Evolutionary conservation across 2,113 vertebrate species (phyloP).

Genomic region (Amphilophus citrinellus): DNA sequence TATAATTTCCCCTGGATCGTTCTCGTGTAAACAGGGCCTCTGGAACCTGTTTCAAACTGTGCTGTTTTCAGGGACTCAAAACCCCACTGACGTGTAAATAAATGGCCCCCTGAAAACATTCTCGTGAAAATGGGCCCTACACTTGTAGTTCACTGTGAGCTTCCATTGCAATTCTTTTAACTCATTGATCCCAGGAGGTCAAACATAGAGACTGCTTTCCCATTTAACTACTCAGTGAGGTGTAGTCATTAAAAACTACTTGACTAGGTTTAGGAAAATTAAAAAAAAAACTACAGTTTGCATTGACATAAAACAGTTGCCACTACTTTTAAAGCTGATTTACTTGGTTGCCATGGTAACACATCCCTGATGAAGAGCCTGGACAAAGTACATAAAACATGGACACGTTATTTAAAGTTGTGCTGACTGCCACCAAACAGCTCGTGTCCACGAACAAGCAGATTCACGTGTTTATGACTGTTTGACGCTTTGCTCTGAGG

Average conservation of each 20-base stretch:
- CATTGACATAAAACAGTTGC: background rate
- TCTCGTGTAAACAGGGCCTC: too few relatives aligned
- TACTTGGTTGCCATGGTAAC: background rate
- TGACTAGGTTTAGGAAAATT: background rate
- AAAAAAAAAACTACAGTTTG: background rate
- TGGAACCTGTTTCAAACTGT: too few relatives aligned
- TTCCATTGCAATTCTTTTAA: too few relatives aligned
- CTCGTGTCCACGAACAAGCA: background rate
- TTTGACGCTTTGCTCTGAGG: background rate
- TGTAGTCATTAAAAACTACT: fast-evolving
- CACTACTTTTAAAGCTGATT: background rate
- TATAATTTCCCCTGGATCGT: too few relatives aligned
- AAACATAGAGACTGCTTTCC: background rate
- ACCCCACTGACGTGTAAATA: too few relatives aligned
- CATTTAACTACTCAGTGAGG: background rate
- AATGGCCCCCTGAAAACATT: too few relatives aligned
- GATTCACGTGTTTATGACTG: background rate
- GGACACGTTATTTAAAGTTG: too few relatives aligned
- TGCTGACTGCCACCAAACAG: too few relatives aligned
- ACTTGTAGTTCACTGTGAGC: too few relatives aligned
- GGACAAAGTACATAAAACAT: background rate
- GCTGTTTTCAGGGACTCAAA: too few relatives aligned
- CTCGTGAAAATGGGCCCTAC: too few relatives aligned
- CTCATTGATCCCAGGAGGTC: background rate
- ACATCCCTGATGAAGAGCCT: background rate